Percentiles rank a stretch among this genome's conserved stretches.
These are phyloP conservation scores for Ophion costatus DNA, from an alignment of 2,888 invertebrate genomes.

Conservation along the genomic window DNA sequence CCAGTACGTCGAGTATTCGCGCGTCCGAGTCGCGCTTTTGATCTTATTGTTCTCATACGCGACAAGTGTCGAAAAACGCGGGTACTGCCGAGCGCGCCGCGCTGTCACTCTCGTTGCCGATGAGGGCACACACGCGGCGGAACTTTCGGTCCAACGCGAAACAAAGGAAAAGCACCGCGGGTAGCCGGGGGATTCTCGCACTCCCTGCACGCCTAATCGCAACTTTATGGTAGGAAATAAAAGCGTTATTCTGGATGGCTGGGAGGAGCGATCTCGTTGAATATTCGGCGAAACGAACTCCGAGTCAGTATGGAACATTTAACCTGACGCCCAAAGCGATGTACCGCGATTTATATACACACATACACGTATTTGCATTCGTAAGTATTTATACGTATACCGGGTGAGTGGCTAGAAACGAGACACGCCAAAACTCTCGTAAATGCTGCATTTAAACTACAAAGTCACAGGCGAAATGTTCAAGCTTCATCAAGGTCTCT, in stretches of 20 bases:
- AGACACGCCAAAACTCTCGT: too few species aligned
- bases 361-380: neutral
- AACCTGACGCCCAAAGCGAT: conserved; percentile 74
- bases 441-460: too few species aligned
- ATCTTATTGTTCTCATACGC: too few species aligned
- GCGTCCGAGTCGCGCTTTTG: too few species aligned
- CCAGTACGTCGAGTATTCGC: too few species aligned
- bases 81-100: neutral
- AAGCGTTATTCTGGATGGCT: conserved; percentile 60
- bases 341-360: conserved; percentile 48
- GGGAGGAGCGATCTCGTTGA: conserved; percentile 63
- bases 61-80: neutral
- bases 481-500: neutral
- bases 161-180: conserved; percentile 9
- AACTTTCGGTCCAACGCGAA: conserved; percentile 22
- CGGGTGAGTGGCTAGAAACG: neutral
- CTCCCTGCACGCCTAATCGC: conserved; percentile 69
- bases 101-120: too few species aligned
- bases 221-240: conserved; percentile 72
- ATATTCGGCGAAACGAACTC: conserved; percentile 68
- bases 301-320: conserved; percentile 77
- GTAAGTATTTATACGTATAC: neutral
- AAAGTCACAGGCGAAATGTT: too few species aligned
- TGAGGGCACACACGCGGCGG: neutral
- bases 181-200: conserved; percentile 20